Evolutionary conservation across 2,888 invertebrate genomes (phyloP), one percentile per base, ranked within the genome.

Genomic region (Eurytoma californica): DNA sequence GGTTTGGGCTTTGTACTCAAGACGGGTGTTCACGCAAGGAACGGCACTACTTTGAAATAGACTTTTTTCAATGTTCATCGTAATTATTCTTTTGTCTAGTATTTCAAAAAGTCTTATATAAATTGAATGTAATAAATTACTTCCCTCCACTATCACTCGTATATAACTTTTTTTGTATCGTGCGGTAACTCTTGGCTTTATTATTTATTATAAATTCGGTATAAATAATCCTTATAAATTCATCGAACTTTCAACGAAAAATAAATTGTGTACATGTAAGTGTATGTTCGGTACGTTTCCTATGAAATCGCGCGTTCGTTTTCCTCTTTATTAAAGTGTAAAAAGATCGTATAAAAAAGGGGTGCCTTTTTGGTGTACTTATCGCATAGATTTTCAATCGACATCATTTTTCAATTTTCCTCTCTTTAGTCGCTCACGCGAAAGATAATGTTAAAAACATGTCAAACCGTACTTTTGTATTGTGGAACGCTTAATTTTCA

Each of bases 11-110:
- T 89, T 89, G 89, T 90, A 89, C 89, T 90, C 86, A 86, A 87
- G 87, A 87, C 83, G 83, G 86, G 84, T 86, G 84, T 83, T 85
- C 80, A 88, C 86, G 86, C 85, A 88, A 88, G 86, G 85, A 86
- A 86, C 86, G 88, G 88, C 88, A 89, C 86, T 88, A 86, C 66
- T 75, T 77, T 67, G 65, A 73, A 75, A 65, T 66, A 63, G 57
- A 65, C 67, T 69, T 78, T 60, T 66, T 60, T 72, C 24, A 57
- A 18, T 63, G 47, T 3, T 51, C 53, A 57, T 79, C 58, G 20
- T 58, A 72, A 57, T 58, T 75, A 18, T 66, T 55, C 51, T 66
- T 39, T 60, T 20, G 58, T 55, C 55, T 66, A 53, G 39, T 39
- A 53, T 75, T 70, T 61, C 20, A 65, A 65, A 63, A 79, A 77